phyloP scores from a whole-genome alignment of 1,140 invertebrate genomes.

The Uloborus diversus region DNA sequence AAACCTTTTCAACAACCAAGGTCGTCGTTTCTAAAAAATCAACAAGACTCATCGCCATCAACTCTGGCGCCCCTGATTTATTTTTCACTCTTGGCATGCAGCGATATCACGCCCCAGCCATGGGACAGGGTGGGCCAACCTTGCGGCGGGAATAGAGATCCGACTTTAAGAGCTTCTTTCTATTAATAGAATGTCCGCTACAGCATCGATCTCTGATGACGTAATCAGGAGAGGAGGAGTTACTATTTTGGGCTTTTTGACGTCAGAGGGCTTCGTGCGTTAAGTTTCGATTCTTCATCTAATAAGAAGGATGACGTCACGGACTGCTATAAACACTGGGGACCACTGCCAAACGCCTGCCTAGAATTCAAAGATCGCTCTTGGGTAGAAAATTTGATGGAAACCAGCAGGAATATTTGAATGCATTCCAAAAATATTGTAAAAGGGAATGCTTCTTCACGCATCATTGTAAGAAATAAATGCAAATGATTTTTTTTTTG shows the following conservation, averaged over 20 bases:
- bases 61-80: too few relatives aligned
- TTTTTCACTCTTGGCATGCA: too few relatives aligned
- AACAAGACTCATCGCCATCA: too few relatives aligned
- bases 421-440: background rate
- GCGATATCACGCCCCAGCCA: slow-evolving; percentile 39
- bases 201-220: slow-evolving; percentile 39
- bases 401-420: background rate
- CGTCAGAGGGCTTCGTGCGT: slow-evolving; percentile 29
- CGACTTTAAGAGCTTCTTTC: slow-evolving; percentile 17
- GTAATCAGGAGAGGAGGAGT: slow-evolving; percentile 30
- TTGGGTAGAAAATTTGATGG: too few relatives aligned
- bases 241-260: slow-evolving; percentile 33
- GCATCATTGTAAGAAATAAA: too few relatives aligned
- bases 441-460: background rate
- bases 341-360: background rate
- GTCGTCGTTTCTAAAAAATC: too few relatives aligned
- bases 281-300: slow-evolving; percentile 43
- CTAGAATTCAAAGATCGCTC: background rate
- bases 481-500: too few relatives aligned
- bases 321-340: slow-evolving; percentile 35
- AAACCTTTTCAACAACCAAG: too few relatives aligned
- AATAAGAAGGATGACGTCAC: slow-evolving; percentile 23
- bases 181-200: slow-evolving; percentile 29
- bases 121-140: slow-evolving; percentile 23
- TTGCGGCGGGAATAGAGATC: slow-evolving; percentile 26